These are phyloP conservation scores for Blomia tropicalis DNA, from an alignment of 2,888 invertebrate genomes.

Conservation along the genomic window DNA sequence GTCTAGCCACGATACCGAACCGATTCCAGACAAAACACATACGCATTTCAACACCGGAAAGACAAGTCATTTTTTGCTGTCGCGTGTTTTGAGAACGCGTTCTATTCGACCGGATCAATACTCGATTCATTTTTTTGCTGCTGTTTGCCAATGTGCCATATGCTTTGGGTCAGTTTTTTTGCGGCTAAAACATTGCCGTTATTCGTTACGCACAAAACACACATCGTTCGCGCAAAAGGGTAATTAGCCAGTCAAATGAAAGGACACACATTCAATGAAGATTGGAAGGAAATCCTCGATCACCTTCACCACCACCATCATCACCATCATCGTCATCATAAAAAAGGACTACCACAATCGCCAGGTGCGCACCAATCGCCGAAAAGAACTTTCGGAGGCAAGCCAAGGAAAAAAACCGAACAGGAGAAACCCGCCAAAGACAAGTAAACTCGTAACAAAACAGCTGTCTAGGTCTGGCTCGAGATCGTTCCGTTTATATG, in stretches of 20 bases:
- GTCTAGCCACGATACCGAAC: background rate
- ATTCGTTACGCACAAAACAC: background rate
- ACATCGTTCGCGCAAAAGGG: no score
- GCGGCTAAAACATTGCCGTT: background rate
- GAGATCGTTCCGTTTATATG: no score
- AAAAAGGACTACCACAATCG: background rate
- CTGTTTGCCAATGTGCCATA: background rate
- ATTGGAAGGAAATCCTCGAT: background rate
- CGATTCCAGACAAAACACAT: no score
- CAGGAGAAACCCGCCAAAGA: background rate
- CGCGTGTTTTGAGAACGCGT: no score
- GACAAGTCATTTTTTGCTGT: slow-evolving; percentile 4
- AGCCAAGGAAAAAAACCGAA: slow-evolving; percentile 1
- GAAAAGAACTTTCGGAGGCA: background rate
- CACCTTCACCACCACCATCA: no score
- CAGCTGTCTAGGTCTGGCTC: slow-evolving; percentile 11
- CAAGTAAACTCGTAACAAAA: background rate
- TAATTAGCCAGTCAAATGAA: background rate
- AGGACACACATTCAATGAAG: background rate
- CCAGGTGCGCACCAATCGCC: slow-evolving; percentile 5
- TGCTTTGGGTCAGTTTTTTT: background rate
- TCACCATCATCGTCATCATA: no score
- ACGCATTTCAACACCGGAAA: slow-evolving; percentile 12
- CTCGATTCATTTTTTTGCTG: background rate
- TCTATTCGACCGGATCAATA: no score